phyloP scores from a whole-genome alignment of 2,113 vertebrate genomes.

The Maylandia zebra region DNA sequence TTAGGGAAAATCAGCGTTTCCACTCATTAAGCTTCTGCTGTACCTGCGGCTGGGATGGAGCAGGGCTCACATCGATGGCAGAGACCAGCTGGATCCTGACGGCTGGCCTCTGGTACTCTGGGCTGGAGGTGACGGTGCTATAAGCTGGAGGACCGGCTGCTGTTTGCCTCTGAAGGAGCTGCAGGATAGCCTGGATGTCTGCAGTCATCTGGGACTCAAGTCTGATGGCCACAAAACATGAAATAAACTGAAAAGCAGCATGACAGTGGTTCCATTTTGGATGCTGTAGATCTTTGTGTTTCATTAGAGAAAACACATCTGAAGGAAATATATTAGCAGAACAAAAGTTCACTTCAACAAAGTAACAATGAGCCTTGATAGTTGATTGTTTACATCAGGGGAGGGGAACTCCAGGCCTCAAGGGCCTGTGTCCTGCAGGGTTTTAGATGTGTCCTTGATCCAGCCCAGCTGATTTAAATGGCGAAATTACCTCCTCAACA shows the following conservation, averaged over 20 bases:
- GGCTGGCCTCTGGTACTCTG: conserved; percentile 76
- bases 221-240: conserved; percentile 50
- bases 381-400: background rate
- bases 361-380: background rate
- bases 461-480: background rate
- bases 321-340: background rate
- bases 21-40: background rate
- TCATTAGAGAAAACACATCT: background rate
- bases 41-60: conserved; percentile 36
- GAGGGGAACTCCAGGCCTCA: background rate
- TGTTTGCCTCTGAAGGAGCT: conserved; percentile 88
- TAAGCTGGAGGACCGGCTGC: conserved; percentile 86
- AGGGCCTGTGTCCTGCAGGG: background rate
- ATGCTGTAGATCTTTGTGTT: background rate
- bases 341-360: background rate
- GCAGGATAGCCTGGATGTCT: conserved; percentile 93
- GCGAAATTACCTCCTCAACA: background rate
- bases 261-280: background rate
- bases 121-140: conserved; percentile 81
- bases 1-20: background rate
- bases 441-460: background rate
- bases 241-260: background rate
- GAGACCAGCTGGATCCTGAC: conserved; percentile 66
- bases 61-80: conserved; percentile 70
- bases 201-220: conserved; percentile 95